Evolutionary conservation across 2,888 invertebrate species (phyloP), one percentile per base, ranked within the genome.

Genomic region (Perizoma flavofasciatum): DNA sequence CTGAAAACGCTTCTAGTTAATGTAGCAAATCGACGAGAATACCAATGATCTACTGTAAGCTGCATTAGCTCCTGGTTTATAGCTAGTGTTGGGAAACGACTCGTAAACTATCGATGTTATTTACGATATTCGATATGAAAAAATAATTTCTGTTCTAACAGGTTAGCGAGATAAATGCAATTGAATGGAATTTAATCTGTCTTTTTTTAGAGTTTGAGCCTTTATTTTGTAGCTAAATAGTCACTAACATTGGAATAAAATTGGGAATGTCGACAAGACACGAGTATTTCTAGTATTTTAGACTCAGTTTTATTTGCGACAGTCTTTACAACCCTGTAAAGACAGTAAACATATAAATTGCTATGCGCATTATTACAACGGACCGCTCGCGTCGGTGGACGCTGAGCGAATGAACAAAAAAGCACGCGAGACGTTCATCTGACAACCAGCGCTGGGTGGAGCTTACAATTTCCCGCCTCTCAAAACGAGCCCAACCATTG

Each of bases 321-420:
- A 52, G 51, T 7, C 35, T 56, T 59, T 45, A 44, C 32, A 61
- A 52, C 44, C 55, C 49, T 55, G 3, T 22, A 66, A 63, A 61
- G 48, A 50, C 43, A 60, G 58, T 66, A 56, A 62, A 61, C 60
- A 63, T 61, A 57, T 55, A 58, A 62, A 55, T 55, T 34, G 54
- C 43, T n/a, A 37, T 52, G 57, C 57, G 32, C 58, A 53, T 57
- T 60, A 54, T 59, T 61, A 65, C 11, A 70, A 55, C 59, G 73
- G 66, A 70, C 81, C 78, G 78, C 73, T 74, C 80, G 61, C 80
- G 77, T 74, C 86, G 74, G 69, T 78, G 72, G 81, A 76, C 86
- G 83, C 76, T 68, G 80, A 77, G 80, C 79, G 89, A 90, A 84
- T 90, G 90, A 89, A 71, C 85, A 86, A 88, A 89, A 88, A 85